Base-by-base conservation (phyloP, 2,113 vertebrate genomes). In the Calyptomena viridis region DNA sequence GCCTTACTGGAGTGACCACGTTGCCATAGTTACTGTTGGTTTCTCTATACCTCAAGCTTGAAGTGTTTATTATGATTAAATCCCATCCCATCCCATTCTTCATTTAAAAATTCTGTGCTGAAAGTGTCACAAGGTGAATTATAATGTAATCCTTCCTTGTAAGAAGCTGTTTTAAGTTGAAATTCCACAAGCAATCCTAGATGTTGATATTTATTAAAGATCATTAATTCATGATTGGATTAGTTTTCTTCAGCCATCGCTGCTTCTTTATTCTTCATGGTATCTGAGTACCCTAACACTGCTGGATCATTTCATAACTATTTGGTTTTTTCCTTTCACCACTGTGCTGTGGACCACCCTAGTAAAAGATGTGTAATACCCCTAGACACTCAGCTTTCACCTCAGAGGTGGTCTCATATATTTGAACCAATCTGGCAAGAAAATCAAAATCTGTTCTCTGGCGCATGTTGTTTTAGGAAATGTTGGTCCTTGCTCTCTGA, bases 11-110 rank as follows among this genome's bases (percentile, higher is more conserved):
- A 98, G 97, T 96, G 97, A 93, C 89, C 95, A 94, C 22, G 98
- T 98, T 98, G 96, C 98, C 97, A 98, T 98, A 96, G 98, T 93
- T 97, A 98, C 98, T 75, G 49, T 94, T 97, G 96, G 91, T 80
- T 95, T 95, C 93, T 91, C 83, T 87, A 20, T 96, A 96, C 93
- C 92, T 97, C 96, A 91, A 96, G 95, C 95, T 73, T 94, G 93
- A 95, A 97, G 96, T 88, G 93, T 98, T 97, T 98, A 94, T 96
- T 81, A 87, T 75, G 73, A 88, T 93, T 93, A 96, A 96, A 96
- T 84, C 92, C 95, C 64, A 82, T 89, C 84, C 59, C 6, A 2
- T 85, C 66, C 75, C 55, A 73, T 83, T 40, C 75, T 37, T 71
- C 46, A 42, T 69, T 69, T 75, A 53, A 96, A 95, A 92, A 90